Evolutionary conservation across 1,140 invertebrate species (phyloP).

Genomic region (Calliopsis andreniformis): DNA sequence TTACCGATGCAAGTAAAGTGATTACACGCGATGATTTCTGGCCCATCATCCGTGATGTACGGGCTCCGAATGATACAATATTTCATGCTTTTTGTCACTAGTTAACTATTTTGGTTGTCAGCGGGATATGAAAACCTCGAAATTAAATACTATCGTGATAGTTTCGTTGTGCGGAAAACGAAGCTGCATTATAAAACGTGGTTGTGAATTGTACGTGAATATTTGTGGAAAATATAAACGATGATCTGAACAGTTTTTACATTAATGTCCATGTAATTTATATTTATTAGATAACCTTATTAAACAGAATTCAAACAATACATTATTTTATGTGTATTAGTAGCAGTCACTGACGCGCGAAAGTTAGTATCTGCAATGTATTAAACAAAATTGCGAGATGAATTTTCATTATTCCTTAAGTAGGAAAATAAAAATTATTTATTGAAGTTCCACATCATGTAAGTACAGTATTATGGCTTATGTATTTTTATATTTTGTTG

Average conservation of each 20-base stretch:
- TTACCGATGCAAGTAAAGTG: constrained; percentile 2
- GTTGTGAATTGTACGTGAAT: constrained; percentile 1
- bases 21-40: constrained; percentile 13
- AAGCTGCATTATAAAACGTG: background rate
- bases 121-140: constrained; percentile 16
- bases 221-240: background rate
- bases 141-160: constrained; percentile 22
- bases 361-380: constrained; percentile 7
- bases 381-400: constrained; percentile 23
- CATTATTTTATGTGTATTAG: constrained; percentile 16
- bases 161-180: background rate
- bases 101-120: constrained; percentile 46
- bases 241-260: constrained; percentile 1
- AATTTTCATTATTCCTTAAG: constrained; percentile 5
- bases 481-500: background rate
- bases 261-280: constrained; percentile 30
- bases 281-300: constrained; percentile 37
- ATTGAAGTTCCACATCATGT: constrained; percentile 22
- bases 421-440: constrained; percentile 26
- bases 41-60: constrained; percentile 12
- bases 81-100: constrained; percentile 24
- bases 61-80: constrained; percentile 5
- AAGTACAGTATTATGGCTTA: constrained; percentile 21
- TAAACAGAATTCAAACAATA: constrained; percentile 17
- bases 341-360: background rate